Percentiles rank a stretch among this genome's conserved stretches.
Evolutionary conservation across 2,113 vertebrate species (phyloP).

Genomic region (Clarias batrachus): DNA sequence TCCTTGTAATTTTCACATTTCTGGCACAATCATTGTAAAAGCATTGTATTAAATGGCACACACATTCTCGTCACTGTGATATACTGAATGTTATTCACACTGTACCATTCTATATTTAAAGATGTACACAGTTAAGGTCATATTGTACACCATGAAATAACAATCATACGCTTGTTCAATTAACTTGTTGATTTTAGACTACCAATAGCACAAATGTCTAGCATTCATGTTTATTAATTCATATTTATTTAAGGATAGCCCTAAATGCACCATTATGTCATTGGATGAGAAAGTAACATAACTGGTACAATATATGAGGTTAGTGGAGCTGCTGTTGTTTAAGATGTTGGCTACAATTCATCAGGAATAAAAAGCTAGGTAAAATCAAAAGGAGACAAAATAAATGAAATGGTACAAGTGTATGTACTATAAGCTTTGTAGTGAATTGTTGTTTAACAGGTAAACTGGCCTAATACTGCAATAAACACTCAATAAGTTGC

Average conservation of each 20-base stretch:
- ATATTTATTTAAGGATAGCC: not conserved
- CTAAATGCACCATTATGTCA: not conserved
- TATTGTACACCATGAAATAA: not conserved
- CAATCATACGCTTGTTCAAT: not conserved
- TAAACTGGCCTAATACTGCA: not conserved
- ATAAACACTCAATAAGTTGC: not conserved
- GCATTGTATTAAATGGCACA: not conserved
- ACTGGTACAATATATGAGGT: not conserved
- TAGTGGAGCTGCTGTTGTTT: not conserved
- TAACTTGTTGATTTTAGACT: not conserved
- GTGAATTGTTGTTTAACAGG: not conserved
- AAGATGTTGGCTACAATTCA: not conserved
- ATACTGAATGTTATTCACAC: not conserved
- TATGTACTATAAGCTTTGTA: not conserved
- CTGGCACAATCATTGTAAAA: conserved; percentile 2
- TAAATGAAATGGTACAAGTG: not conserved
- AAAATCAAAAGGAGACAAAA: not conserved
- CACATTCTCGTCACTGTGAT: conserved; percentile 2
- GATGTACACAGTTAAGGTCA: conserved; percentile 20
- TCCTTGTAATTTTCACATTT: conserved; percentile 9
- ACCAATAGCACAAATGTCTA: not conserved
- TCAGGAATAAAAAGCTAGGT: not conserved
- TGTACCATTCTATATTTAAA: not conserved
- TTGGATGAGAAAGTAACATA: not conserved
- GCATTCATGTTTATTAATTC: not conserved